Evolutionary conservation across 2,113 vertebrate species (phyloP).

Genomic region (Toxotes jaculatrix): DNA sequence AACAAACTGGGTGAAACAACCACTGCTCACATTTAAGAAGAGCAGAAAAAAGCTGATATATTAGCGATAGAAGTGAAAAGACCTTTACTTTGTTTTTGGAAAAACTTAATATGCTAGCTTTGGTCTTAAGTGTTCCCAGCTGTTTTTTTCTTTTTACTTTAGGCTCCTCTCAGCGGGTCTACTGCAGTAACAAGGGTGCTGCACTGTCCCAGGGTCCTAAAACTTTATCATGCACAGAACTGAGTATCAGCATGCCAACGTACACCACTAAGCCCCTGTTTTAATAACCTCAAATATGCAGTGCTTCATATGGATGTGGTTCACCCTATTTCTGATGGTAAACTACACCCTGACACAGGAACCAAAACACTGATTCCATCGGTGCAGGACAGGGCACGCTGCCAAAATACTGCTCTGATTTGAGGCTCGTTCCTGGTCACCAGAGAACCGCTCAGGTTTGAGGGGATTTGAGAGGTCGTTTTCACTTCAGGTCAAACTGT

Average conservation of each 20-base stretch:
- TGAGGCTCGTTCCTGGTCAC: slow-evolving; percentile 64
- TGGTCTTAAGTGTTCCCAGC: slow-evolving; percentile 75
- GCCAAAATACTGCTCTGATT: slow-evolving; percentile 69
- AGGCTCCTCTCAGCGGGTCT: slow-evolving; percentile 54
- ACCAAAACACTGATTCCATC: slow-evolving; percentile 73
- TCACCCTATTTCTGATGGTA: slow-evolving; percentile 67
- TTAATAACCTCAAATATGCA: slow-evolving; percentile 62
- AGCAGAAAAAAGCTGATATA: slow-evolving; percentile 17
- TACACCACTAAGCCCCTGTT: slow-evolving; percentile 52
- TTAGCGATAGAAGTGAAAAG: slow-evolving; percentile 58
- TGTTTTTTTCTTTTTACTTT: slow-evolving; percentile 58
- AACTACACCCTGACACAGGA: slow-evolving; percentile 65
- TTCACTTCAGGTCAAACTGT: slow-evolving; percentile 66
- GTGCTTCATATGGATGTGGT: slow-evolving; percentile 60
- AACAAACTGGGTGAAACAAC: slow-evolving; percentile 45
- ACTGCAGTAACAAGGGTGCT: slow-evolving; percentile 72
- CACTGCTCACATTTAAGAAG: slow-evolving; percentile 6
- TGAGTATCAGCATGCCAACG: slow-evolving; percentile 51
- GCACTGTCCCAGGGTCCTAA: slow-evolving; percentile 58
- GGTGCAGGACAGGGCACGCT: slow-evolving; percentile 68
- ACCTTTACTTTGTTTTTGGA: slow-evolving; percentile 66
- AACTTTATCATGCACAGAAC: slow-evolving; percentile 61
- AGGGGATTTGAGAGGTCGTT: slow-evolving; percentile 46
- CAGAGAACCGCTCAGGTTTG: slow-evolving; percentile 61
- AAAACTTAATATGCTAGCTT: slow-evolving; percentile 64